A percentile compares a stretch with the other conserved stretches of the same genome.
Conservation (phyloP, 2,113 vertebrate genomes). For the Geococcyx californianus region DNA sequence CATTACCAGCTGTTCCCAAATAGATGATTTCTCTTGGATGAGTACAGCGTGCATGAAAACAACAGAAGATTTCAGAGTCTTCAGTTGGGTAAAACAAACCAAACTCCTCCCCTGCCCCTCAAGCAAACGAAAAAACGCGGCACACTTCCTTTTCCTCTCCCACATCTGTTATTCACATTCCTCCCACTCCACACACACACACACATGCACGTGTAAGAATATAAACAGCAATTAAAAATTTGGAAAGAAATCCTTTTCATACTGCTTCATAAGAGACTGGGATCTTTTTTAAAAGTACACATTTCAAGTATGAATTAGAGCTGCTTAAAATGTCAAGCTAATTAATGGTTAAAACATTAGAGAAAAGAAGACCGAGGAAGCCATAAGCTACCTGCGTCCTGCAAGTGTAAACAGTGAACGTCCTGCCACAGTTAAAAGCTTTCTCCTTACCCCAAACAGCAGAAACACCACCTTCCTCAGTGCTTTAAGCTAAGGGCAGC, state of each 20-base stretch:
- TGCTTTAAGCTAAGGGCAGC: not conserved
- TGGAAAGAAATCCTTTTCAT: not conserved
- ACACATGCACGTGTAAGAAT: not conserved
- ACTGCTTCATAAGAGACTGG: not conserved
- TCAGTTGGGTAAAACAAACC: not conserved
- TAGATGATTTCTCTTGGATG: not conserved
- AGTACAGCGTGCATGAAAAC: not conserved
- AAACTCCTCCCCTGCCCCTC: not conserved
- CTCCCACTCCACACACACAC: not conserved
- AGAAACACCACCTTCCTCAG: not conserved
- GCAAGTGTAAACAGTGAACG: not conserved
- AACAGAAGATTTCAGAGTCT: not conserved
- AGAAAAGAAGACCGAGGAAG: not conserved
- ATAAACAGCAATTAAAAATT: not conserved
- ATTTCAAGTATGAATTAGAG: slow-evolving; percentile 17
- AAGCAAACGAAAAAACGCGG: not conserved
- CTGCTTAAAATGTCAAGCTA: not conserved
- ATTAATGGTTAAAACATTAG: not conserved
- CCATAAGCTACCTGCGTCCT: not conserved
- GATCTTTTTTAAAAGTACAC: not conserved
- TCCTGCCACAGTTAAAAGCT: not conserved
- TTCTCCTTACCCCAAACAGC: not conserved
- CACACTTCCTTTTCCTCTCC: not conserved
- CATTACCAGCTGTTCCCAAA: not conserved
- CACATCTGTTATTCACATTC: not conserved